phyloP scores from a whole-genome alignment of 1,140 invertebrate species.

The Heliconius himera region DNA sequence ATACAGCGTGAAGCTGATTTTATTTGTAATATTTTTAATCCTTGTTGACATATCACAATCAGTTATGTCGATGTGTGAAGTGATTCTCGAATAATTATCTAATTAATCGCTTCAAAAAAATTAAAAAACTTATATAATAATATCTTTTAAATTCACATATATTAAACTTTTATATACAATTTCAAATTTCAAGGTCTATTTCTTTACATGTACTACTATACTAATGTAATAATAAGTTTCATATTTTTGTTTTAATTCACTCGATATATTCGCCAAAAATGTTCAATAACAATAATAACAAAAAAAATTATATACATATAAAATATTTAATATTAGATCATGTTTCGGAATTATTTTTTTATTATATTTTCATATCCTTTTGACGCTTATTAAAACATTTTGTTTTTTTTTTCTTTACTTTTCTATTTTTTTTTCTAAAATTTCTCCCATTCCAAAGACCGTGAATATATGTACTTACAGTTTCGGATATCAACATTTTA shows the following conservation, averaged over 20 bases:
- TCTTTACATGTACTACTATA: background rate
- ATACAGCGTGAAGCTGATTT: no score
- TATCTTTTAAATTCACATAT: no score
- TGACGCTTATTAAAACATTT: slow-evolving; percentile 13
- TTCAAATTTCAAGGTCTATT: background rate
- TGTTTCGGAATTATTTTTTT: slow-evolving; percentile 22
- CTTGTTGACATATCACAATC: background rate
- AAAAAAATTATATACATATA: background rate
- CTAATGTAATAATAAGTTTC: background rate
- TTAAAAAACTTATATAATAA: no score
- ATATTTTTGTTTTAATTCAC: background rate
- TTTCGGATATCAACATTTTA: slow-evolving; percentile 43
- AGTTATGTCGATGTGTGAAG: background rate
- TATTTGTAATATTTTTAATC: no score
- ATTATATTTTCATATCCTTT: slow-evolving; percentile 7
- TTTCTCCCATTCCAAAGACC: slow-evolving; percentile 61
- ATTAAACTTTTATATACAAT: background rate
- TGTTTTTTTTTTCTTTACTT: no score
- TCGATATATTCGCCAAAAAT: background rate
- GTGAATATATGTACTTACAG: slow-evolving; percentile 17
- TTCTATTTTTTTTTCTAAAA: slow-evolving; percentile 13
- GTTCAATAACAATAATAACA: background rate
- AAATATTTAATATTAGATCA: slow-evolving; percentile 7
- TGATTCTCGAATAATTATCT: background rate
- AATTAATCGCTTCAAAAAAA: background rate